Conservation (phyloP, 2,797 vertebrate genomes). For the Uromys caudimaculatus region DNA sequence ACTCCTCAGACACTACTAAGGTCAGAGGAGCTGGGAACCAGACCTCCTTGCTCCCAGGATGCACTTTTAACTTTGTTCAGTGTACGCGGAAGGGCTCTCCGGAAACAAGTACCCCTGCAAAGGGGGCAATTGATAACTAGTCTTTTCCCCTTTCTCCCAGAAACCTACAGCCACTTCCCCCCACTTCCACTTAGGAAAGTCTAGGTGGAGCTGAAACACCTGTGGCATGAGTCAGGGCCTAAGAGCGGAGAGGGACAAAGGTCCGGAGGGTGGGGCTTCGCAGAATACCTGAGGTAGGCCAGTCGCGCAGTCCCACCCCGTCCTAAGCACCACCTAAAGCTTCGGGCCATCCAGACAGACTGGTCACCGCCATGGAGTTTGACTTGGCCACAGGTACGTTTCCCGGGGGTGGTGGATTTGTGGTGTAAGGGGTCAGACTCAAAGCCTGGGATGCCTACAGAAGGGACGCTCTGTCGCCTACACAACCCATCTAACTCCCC, state of each 20-base stretch:
- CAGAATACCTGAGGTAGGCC: neutral
- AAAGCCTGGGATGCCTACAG: neutral
- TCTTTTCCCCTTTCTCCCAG: neutral
- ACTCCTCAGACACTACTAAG: neutral
- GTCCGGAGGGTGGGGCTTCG: neutral
- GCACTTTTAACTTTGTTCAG: neutral
- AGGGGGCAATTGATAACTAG: neutral
- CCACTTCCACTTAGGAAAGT: neutral
- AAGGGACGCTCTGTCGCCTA: neutral
- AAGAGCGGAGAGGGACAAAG: neutral
- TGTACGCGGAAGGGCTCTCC: neutral
- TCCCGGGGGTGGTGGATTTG: too few relatives aligned
- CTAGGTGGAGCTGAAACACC: neutral
- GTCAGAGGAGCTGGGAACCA: neutral
- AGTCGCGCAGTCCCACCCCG: neutral
- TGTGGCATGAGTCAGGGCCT: neutral
- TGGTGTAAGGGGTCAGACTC: neutral
- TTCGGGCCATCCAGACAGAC: neutral
- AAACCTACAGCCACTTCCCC: neutral
- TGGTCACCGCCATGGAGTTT: slow-evolving; percentile 55
- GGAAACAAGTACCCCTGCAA: neutral
- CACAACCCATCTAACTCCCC: neutral
- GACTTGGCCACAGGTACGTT: slow-evolving; percentile 65
- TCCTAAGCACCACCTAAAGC: accelerated
- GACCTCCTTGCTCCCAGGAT: neutral